Evolutionary conservation across 2,888 invertebrate genomes (phyloP).

Genomic region (Eupsilia transversa): DNA sequence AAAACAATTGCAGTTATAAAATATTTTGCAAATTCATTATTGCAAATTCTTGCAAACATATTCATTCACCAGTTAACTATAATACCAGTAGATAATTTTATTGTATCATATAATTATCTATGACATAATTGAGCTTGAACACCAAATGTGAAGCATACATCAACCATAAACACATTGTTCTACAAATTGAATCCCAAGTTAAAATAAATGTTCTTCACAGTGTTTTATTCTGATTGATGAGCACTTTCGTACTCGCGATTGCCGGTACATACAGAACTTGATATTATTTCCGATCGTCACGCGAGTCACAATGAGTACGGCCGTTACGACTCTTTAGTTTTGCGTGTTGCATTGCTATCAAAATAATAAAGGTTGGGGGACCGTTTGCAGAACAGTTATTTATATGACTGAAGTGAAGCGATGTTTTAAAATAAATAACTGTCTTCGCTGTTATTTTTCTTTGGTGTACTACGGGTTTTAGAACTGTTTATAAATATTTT

Average conservation of each 20-base stretch:
- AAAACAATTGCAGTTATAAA: neutral
- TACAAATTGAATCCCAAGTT: conserved; percentile 6
- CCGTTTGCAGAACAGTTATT: conserved; percentile 62
- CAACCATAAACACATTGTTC: conserved; percentile 14
- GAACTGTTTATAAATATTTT: conserved; percentile 10
- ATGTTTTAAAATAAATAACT: conserved; percentile 39
- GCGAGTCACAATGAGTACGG: conserved; percentile 51
- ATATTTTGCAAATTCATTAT: neutral
- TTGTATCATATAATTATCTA: neutral
- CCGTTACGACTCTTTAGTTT: conserved; percentile 54
- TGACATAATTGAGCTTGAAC: conserved; percentile 11
- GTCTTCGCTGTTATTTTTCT: neutral
- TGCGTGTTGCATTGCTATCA: conserved; percentile 59
- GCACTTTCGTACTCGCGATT: conserved; percentile 50
- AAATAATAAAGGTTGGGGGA: conserved; percentile 47
- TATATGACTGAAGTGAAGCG: conserved; percentile 32
- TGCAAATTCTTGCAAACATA: conserved; percentile 4
- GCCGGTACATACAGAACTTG: conserved; percentile 32
- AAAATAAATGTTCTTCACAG: conserved; percentile 20
- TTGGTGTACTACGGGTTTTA: neutral
- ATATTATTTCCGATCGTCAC: conserved; percentile 56
- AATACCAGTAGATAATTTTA: neutral
- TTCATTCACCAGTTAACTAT: neutral
- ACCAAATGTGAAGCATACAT: conserved; percentile 1
- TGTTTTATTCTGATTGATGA: conserved; percentile 34